Conservation (phyloP, 1,140 invertebrate genomes). For the Bombus consobrinus region DNA sequence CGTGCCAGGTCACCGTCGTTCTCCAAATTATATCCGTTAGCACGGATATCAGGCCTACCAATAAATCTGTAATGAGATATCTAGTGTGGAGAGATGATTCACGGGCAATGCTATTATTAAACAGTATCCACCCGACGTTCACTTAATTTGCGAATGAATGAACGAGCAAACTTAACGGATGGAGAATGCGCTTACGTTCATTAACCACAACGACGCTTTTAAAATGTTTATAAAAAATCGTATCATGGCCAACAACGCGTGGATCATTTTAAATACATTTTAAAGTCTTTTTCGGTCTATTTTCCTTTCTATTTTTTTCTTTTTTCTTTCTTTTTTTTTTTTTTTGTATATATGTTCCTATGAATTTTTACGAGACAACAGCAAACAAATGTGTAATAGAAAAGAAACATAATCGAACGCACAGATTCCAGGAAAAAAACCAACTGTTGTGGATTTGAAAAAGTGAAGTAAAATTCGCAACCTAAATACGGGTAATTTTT, state of each 20-base stretch:
- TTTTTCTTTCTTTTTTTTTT: background rate
- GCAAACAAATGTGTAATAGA: too few species aligned
- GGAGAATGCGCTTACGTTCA: background rate
- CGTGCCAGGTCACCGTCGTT: slow-evolving; percentile 92
- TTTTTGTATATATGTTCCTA: too few species aligned
- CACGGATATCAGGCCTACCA: slow-evolving; percentile 93
- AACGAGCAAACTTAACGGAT: background rate
- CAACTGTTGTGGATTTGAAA: too few species aligned
- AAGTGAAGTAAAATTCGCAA: background rate
- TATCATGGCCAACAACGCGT: background rate
- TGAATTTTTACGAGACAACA: too few species aligned
- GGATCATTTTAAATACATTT: background rate
- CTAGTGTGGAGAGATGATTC: slow-evolving; percentile 8
- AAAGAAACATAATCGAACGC: too few species aligned
- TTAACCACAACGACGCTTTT: background rate
- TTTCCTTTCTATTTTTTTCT: fast-evolving
- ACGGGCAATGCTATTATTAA: slow-evolving; percentile 35
- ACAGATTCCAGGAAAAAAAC: too few species aligned
- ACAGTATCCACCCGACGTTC: background rate
- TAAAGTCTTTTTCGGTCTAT: too few species aligned
- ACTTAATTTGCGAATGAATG: slow-evolving; percentile 26
- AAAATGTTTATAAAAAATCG: background rate
- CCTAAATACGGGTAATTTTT: background rate
- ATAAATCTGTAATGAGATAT: slow-evolving; percentile 88
- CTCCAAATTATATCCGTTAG: slow-evolving; percentile 94